These are phyloP conservation scores for Pogonocichla stellata DNA, from an alignment of 2,113 vertebrate genomes.

Conservation along the genomic window DNA sequence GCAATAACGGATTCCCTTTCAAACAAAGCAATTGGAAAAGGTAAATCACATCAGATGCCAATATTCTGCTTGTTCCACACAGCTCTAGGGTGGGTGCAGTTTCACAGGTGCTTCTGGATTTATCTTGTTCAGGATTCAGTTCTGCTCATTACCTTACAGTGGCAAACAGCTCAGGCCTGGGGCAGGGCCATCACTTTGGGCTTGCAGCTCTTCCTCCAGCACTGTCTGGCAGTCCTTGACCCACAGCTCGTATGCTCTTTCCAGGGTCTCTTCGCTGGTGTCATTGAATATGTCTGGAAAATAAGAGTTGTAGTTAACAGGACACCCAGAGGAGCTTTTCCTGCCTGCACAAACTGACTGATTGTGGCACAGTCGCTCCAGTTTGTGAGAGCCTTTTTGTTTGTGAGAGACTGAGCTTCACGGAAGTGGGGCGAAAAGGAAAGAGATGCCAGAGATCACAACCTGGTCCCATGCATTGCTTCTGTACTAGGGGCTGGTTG, in stretches of 20 bases:
- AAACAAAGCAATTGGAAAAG: neutral
- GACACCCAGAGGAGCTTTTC: neutral
- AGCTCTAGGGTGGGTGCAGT: neutral
- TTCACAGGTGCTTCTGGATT: conserved; percentile 7
- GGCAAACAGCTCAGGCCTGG: neutral
- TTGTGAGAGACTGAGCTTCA: neutral
- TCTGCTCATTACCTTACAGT: neutral
- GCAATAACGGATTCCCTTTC: neutral
- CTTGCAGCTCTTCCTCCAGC: neutral
- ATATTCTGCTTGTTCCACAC: neutral
- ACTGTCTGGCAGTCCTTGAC: conserved; percentile 59
- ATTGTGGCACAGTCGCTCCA: neutral
- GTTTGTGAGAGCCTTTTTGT: neutral
- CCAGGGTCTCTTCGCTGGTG: conserved; percentile 71
- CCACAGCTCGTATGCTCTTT: conserved; percentile 73
- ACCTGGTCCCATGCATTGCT: neutral
- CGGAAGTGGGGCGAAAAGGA: neutral
- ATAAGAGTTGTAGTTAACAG: neutral
- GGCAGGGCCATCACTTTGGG: neutral
- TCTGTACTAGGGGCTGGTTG: fast-evolving
- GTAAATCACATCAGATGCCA: neutral
- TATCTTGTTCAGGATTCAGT: conserved; percentile 5
- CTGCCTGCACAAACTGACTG: neutral
- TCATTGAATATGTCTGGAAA: conserved; percentile 81
- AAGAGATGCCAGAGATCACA: neutral